Evolutionary conservation across 2,888 invertebrate species (phyloP).

Genomic region (Drosophila pseudotakahashii): DNA sequence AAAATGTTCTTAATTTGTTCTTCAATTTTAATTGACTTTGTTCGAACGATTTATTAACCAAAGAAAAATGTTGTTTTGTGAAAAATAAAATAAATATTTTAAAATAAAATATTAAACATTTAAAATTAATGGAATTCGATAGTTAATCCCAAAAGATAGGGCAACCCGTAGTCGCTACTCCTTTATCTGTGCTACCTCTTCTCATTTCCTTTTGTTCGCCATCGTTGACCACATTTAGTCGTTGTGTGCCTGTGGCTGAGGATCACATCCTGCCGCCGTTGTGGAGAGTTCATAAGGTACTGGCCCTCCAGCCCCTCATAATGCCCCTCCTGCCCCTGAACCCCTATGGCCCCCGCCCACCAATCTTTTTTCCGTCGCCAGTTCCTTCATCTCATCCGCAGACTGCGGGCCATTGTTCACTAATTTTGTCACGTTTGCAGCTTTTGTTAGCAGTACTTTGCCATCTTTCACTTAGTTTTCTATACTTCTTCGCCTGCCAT

Average conservation of each 20-base stretch:
- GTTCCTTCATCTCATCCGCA: conserved; percentile 50
- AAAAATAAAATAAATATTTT: too few relatives aligned
- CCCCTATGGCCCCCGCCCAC: conserved; percentile 4
- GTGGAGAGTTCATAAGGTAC: conserved; percentile 72
- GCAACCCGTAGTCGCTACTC: conserved; percentile 2
- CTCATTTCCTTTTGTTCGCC: conserved; percentile 72
- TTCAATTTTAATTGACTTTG: too few relatives aligned
- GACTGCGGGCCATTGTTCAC: conserved; percentile 72
- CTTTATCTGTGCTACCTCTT: conserved; percentile 28
- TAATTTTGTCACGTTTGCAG: conserved; percentile 81
- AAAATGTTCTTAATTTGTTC: too few relatives aligned
- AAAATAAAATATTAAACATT: too few relatives aligned
- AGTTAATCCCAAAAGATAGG: not conserved
- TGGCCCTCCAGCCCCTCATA: conserved; percentile 9
- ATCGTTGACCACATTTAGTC: conserved; percentile 77
- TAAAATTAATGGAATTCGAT: too few relatives aligned
- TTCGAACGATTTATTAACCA: too few relatives aligned
- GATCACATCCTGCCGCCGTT: conserved; percentile 60
- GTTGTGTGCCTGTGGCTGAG: conserved; percentile 52
- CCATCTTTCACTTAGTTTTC: conserved; percentile 61
- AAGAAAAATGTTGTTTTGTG: too few relatives aligned
- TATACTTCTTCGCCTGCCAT: conserved; percentile 32
- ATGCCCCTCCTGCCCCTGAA: not conserved
- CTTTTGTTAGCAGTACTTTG: conserved; percentile 63
- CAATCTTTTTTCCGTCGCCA: conserved; percentile 37